phyloP scores from a whole-genome alignment of 2,113 vertebrate genomes.

The Argyrosomus japonicus region DNA sequence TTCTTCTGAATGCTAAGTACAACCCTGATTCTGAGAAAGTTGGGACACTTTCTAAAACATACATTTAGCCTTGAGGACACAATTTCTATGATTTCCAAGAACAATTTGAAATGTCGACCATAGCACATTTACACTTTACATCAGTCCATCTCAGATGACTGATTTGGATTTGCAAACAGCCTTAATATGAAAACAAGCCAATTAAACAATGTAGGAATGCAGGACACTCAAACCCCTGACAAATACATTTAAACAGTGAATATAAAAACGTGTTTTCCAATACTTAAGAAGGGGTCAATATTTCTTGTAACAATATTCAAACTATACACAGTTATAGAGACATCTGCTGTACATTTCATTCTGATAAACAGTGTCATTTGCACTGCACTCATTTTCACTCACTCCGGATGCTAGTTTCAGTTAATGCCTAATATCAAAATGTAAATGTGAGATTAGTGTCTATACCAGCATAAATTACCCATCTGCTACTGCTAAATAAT shows the following conservation, averaged over 20 bases:
- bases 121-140: too few species aligned
- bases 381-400: not conserved
- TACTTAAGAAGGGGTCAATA: not conserved
- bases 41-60: too few species aligned
- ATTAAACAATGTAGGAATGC: not conserved
- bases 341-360: not conserved
- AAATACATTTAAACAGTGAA: not conserved
- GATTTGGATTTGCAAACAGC: too few species aligned
- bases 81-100: too few species aligned
- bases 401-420: not conserved
- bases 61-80: too few species aligned
- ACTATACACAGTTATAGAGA: not conserved
- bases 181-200: not conserved
- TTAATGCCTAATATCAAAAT: conserved; percentile 1
- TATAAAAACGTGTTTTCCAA: not conserved
- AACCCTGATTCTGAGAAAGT: too few species aligned
- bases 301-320: not conserved
- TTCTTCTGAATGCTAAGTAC: conserved; percentile 49
- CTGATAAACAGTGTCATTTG: not conserved
- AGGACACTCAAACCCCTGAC: not conserved
- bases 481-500: conserved; percentile 25
- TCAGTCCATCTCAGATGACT: too few species aligned
- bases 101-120: too few species aligned
- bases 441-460: conserved; percentile 32
- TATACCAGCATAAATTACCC: conserved; percentile 8